Evolutionary conservation across 2,888 invertebrate species (phyloP).

Genomic region (Heliconius ismenius): DNA sequence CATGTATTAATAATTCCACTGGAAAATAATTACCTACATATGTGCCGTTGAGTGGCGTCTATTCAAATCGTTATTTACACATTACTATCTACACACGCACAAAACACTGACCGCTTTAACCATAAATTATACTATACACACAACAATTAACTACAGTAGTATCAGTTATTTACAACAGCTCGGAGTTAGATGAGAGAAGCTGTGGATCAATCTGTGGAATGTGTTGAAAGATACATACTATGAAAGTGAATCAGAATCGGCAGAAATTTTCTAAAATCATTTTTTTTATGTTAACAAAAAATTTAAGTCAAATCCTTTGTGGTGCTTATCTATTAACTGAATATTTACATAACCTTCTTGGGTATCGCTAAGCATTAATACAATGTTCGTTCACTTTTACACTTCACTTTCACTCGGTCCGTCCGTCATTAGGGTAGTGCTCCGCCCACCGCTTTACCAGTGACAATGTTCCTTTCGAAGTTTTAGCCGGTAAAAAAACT

Average conservation of each 20-base stretch:
- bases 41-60: slow-evolving; percentile 35
- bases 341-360: slow-evolving; percentile 65
- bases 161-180: slow-evolving; percentile 70
- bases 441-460: slow-evolving; percentile 72
- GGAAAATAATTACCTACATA: slow-evolving; percentile 36
- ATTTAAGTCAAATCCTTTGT: slow-evolving; percentile 72
- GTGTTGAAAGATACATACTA: slow-evolving; percentile 6
- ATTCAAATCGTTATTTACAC: slow-evolving; percentile 59
- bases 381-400: slow-evolving; percentile 52
- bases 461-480: slow-evolving; percentile 75
- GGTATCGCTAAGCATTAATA: slow-evolving; percentile 49
- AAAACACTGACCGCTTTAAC: slow-evolving; percentile 68
- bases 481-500: slow-evolving; percentile 29
- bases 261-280: slow-evolving; percentile 43
- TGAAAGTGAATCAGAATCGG: slow-evolving; percentile 17
- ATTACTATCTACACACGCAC: slow-evolving; percentile 77
- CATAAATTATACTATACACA: slow-evolving; percentile 76
- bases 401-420: slow-evolving; percentile 53
- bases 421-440: slow-evolving; percentile 40
- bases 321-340: slow-evolving; percentile 61
- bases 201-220: slow-evolving; percentile 10
- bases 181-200: slow-evolving; percentile 26
- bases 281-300: slow-evolving; percentile 34
- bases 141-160: slow-evolving; percentile 71
- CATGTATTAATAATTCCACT: slow-evolving; percentile 26